These are phyloP conservation scores for Halcyon malimbica DNA, from an alignment of 2,113 vertebrate species.

Conservation along the genomic window DNA sequence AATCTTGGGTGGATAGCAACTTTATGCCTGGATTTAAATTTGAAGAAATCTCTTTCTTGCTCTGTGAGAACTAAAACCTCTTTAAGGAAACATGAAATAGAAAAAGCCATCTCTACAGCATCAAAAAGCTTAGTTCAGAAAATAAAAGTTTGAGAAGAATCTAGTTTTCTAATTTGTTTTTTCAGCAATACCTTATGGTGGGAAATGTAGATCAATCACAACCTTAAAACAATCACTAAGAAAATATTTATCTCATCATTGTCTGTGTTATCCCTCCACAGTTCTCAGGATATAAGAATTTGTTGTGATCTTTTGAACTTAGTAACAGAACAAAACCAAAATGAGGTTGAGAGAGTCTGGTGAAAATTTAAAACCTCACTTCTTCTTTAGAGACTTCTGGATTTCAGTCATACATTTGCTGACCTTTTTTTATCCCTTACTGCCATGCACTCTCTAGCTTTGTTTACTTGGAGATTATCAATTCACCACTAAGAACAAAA, in stretches of 20 bases:
- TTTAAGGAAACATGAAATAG: background rate
- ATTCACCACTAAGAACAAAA: background rate
- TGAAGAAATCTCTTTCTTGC: background rate
- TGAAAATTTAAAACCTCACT: conserved; percentile 47
- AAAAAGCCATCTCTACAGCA: background rate
- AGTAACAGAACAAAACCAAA: conserved; percentile 30
- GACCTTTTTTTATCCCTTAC: conserved; percentile 28
- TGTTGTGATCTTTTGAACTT: background rate
- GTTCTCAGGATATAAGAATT: background rate
- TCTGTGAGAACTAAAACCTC: background rate
- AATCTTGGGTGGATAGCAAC: background rate
- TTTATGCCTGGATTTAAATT: background rate
- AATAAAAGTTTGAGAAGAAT: background rate
- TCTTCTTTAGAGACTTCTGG: conserved; percentile 30
- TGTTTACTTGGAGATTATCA: conserved; percentile 56
- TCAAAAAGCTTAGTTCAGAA: background rate
- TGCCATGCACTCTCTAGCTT: background rate
- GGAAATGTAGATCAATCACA: background rate
- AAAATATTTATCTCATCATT: background rate
- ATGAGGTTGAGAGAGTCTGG: background rate
- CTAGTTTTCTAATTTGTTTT: background rate
- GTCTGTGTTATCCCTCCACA: background rate
- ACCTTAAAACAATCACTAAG: background rate
- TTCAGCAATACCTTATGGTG: background rate
- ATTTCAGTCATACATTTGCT: conserved; percentile 18